phyloP scores from a whole-genome alignment of 2,888 invertebrate species.

The Xanthorhoe spadicearia region DNA sequence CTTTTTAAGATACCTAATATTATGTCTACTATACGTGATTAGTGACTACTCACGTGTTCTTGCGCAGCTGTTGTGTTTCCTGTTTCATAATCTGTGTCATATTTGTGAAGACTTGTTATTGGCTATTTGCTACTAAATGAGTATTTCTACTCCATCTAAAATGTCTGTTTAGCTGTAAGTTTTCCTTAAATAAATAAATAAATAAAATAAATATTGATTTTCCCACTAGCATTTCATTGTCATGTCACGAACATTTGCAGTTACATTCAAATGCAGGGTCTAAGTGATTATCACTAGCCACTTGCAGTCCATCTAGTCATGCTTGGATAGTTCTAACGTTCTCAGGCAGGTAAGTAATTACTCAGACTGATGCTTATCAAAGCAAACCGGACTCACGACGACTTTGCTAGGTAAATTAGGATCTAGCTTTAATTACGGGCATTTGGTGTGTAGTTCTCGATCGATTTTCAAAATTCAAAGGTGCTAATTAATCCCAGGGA shows the following conservation, averaged over 20 bases:
- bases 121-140: too few relatives aligned
- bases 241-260: neutral
- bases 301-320: constrained; percentile 20
- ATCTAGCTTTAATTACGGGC: neutral
- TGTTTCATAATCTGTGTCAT: too few relatives aligned
- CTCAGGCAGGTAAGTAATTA: constrained; percentile 13
- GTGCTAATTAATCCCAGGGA: too few relatives aligned
- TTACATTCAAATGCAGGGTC: neutral
- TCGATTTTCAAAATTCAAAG: neutral
- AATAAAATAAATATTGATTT: too few relatives aligned
- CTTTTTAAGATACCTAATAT: too few relatives aligned
- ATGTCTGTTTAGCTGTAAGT: too few relatives aligned
- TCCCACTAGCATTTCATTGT: neutral
- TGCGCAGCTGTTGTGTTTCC: too few relatives aligned
- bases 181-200: too few relatives aligned
- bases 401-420: constrained; percentile 13
- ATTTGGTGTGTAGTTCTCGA: neutral
- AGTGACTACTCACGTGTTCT: too few relatives aligned
- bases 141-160: too few relatives aligned
- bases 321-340: constrained; percentile 27
- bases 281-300: constrained; percentile 7
- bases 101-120: too few relatives aligned
- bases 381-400: constrained; percentile 17
- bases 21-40: too few relatives aligned
- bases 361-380: constrained; percentile 18